Evolutionary conservation across 2,888 invertebrate species (phyloP), one percentile per base, ranked within the genome.

Genomic region (Nudaria mundana): DNA sequence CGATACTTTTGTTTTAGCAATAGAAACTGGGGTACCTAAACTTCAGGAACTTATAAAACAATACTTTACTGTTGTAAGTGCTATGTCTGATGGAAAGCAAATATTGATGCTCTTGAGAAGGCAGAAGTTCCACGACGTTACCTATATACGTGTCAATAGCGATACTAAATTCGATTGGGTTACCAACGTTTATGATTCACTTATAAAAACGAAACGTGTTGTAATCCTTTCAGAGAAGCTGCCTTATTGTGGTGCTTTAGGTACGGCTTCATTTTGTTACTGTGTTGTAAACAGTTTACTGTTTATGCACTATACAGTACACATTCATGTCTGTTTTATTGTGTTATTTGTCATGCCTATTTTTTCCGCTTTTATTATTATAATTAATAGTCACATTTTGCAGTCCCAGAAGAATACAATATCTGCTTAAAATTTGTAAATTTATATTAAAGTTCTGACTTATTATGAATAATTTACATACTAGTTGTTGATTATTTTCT

Each of bases 151-250:
- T 10, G 62, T 76, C 20, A 49, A 50, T 25, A 56, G 63, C 37
- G 75, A 76, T 48, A 52, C 46, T 35, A 68, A 63, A 41, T 76
- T 76, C 29, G 60, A 63, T 28, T 80, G 79, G 77, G 52, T 76
- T 2, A 35, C 64, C 16, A 54, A 57, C 35, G 50, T 76, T 6
- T 53, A 65, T 52, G 52, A 41, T 30, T 72, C 75, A 49, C 43
- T 80, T 37, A 56, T 63, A 26, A 72, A 48, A 38, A 58, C 65
- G 15, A 62, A 63, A 42, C 60, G 56, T 22, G 60, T 78, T 14
- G 49, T 76, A 13, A 48, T 79, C 26, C 62, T 79, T 16, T 75
- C 75, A 2, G 72, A 78, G 30, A 65, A 48, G 36, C 71, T 73
- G 36, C 63, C 66, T 2, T 66, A 67, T 38, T 72, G 71, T 43